Conservation (phyloP, 2,888 invertebrate genomes). For the Tridacna crocea region DNA sequence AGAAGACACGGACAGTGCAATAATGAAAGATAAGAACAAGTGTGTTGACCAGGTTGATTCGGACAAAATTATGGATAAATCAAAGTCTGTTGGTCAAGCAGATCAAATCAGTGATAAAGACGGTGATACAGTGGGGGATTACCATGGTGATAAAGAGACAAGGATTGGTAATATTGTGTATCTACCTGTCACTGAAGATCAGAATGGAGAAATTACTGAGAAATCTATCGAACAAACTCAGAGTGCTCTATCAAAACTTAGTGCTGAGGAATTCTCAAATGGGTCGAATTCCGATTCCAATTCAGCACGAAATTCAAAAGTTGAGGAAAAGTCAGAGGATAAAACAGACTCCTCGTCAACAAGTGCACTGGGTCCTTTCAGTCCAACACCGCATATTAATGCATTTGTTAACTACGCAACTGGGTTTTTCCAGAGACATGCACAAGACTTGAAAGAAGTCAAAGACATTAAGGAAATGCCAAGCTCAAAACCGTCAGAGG, state of each 20-base stretch:
- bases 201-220: constrained; percentile 59
- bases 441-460: constrained; percentile 53
- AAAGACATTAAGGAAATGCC: constrained; percentile 69
- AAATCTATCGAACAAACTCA: constrained; percentile 60
- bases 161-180: constrained; percentile 52
- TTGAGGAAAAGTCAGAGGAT: constrained; percentile 18
- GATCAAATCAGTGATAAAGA: neutral
- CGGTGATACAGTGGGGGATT: neutral
- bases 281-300: neutral
- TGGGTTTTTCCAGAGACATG: constrained; percentile 89
- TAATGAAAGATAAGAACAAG: neutral
- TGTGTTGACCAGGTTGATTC: neutral
- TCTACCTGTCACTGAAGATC: constrained; percentile 67
- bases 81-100: neutral
- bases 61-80: constrained; percentile 10
- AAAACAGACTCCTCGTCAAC: constrained; percentile 53
- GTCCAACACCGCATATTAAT: constrained; percentile 76
- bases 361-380: constrained; percentile 72
- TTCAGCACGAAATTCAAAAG: neutral
- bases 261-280: constrained; percentile 61
- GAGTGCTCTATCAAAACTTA: constrained; percentile 59
- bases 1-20: constrained; percentile 19
- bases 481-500: constrained; percentile 34
- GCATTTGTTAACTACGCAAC: constrained; percentile 97
- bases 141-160: constrained; percentile 11